Evolutionary conservation across 2,888 invertebrate genomes (phyloP), one percentile per base, ranked within the genome.

Genomic region (Balanococcus diminutus): DNA sequence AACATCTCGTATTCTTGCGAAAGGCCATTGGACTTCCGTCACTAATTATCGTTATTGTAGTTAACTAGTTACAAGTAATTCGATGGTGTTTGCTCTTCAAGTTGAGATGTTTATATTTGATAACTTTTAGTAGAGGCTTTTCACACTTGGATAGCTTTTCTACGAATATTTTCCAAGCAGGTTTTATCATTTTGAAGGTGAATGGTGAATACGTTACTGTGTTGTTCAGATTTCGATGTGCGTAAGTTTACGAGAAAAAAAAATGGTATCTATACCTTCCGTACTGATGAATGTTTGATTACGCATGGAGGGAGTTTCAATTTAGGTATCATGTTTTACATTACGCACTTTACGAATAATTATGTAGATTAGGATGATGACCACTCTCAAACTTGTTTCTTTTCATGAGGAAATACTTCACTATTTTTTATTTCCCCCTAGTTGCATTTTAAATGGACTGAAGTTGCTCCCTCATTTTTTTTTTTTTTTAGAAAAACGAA

Each of bases 1-100:
- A 8, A 56, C 3, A 56, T 56, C 56, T 56, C 56, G 56, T 56
- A 56, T 56, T 56, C 56, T 11, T 31, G 72, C 31, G 72, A 72
- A 72, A 72, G 72, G 72, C 72, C 72, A 72, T 72, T 31, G 28
- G 31, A 72, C 72, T 72, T 72, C 72, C 72, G 28, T 25, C 72
- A 16, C 28, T 72, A 72, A 72, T 72, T 72, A 72, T 31, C 72
- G 72, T 31, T 1, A 31, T 31, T 72, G 14, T 72, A 31, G 31
- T 31, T 72, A 72, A 28, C 72, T 72, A 56, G 19, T 56, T 56
- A 22, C 56, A 56, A 22, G 56, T 2, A 56, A 4, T 14, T 42
- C 56, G 22, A 6, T 22, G 11, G 22, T 56, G 22, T 22, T 56
- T 11, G 22, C 3, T 56, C 22, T 56, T 56, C 22, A 11, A 56